Evolutionary conservation across 2,888 invertebrate genomes (phyloP).

Genomic region (Cyclophora punctaria): DNA sequence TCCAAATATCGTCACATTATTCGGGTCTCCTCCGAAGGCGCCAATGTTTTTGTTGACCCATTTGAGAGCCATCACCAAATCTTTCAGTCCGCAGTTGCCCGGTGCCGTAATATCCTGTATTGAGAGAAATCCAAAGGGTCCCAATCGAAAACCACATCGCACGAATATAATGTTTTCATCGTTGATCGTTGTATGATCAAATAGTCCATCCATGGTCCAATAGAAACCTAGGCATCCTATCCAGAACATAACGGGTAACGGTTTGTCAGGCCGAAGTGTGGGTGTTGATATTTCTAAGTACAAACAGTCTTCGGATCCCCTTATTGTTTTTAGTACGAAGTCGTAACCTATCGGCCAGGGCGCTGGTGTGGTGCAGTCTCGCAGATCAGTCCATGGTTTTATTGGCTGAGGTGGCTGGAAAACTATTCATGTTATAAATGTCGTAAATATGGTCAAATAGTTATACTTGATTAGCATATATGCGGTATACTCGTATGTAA

Average conservation of each 20-base stretch:
- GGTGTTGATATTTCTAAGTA: conserved; percentile 56
- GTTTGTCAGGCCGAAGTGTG: conserved; percentile 40
- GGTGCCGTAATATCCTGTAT: conserved; percentile 57
- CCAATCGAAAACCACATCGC: conserved; percentile 59
- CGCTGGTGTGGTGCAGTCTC: conserved; percentile 47
- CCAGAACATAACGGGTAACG: conserved; percentile 69
- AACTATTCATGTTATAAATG: too few relatives aligned
- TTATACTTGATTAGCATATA: too few relatives aligned
- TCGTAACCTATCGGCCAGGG: conserved; percentile 25
- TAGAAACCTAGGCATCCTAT: conserved; percentile 55
- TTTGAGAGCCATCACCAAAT: conserved; percentile 57
- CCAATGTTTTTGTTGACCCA: conserved; percentile 62
- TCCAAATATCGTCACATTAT: conserved; percentile 67
- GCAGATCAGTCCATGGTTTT: conserved; percentile 39
- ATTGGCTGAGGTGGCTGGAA: conserved; percentile 47
- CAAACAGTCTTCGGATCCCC: conserved; percentile 63
- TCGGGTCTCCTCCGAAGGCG: conserved; percentile 60
- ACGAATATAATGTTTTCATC: conserved; percentile 54
- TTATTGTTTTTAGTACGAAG: conserved; percentile 3
- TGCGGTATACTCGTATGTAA: too few relatives aligned
- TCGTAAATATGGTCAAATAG: too few relatives aligned
- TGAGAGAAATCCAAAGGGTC: conserved; percentile 64
- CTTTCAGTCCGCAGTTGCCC: conserved; percentile 65
- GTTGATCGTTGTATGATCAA: conserved; percentile 50
- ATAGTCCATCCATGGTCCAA: conserved; percentile 36